Percentiles rank a stretch among this genome's conserved stretches.
Conservation (phyloP, 2,888 invertebrate genomes). For the Xanthorhoe designata region DNA sequence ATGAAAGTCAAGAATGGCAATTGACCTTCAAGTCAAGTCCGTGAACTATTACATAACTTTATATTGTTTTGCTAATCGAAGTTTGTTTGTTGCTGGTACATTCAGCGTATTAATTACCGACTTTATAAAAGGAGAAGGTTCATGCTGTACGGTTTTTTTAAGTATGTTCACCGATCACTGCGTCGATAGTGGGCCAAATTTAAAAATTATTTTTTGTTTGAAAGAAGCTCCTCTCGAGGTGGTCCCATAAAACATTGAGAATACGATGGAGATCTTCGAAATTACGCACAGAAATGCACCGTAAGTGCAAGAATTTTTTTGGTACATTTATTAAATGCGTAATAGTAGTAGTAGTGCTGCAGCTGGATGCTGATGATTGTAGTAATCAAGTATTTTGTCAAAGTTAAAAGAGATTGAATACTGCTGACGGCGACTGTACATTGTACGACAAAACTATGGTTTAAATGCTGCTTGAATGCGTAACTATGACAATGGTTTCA, state of each 20-base stretch:
- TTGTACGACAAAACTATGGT: conserved; percentile 18
- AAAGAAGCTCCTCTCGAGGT: too few species aligned
- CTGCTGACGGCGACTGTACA: conserved; percentile 16
- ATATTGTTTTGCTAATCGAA: conserved; percentile 26
- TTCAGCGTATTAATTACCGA: background rate
- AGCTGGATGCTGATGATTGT: too few species aligned
- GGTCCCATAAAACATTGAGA: too few species aligned
- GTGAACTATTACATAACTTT: conserved; percentile 55
- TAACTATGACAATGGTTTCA: conserved; percentile 33
- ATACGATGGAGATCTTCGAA: too few species aligned
- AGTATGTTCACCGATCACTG: too few species aligned
- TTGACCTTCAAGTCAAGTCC: conserved; percentile 51
- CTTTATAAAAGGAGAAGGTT: background rate
- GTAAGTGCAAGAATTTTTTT: too few species aligned
- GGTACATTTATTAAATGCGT: too few species aligned
- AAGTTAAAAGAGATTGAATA: background rate
- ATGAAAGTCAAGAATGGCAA: conserved; percentile 50
- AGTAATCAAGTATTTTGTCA: background rate
- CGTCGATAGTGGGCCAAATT: too few species aligned
- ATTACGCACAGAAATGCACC: too few species aligned
- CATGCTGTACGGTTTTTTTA: too few species aligned
- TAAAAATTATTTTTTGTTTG: too few species aligned
- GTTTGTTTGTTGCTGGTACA: conserved; percentile 39
- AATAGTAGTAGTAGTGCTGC: too few species aligned
- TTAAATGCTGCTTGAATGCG: conserved; percentile 25